Base-by-base conservation (phyloP, 2,888 invertebrate species). In the Asteroscopus sphinx region DNA sequence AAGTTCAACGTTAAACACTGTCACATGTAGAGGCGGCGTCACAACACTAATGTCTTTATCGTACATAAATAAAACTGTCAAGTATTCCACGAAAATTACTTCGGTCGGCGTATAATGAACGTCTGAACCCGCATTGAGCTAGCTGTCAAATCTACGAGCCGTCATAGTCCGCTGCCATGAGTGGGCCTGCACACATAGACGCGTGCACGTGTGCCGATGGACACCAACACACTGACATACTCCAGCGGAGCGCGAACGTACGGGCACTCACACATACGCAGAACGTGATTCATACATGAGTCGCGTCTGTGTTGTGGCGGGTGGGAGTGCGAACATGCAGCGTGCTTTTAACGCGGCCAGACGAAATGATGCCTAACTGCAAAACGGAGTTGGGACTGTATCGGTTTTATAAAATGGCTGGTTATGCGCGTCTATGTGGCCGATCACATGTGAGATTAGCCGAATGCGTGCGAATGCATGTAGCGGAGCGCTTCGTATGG, bases 121-220 rank as follows among this genome's bases (percentile, higher is more conserved):
- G 94, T 94, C 93, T 94, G 93, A 90, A 88, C 94, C 92, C 92
- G 93, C 93, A 93, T 94, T 94, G 93, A 94, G 93, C 93, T 93
- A 94, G 94, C 94, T 94, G 94, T 94, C 94, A 94, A 94, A 94
- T 94, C 94, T 94, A 94, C 94, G 93, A 90, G 89, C 94, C 94
- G 94, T 95, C 94, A 94, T 94, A 93, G 94, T 92, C 92, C 86
- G 93, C 90, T 93, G 94, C 92, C 92, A 94, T 93, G 93, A 93
- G 92, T 91, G 90, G 88, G 86, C 86, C 77, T 82, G 86, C 94
- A 90, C 93, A 92, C 93, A 92, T 76, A 49, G 75, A 73, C 82
- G 69, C 91, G 89, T 83, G 85, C 88, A 81, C 86, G 83, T 89
- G 87, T 88, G 85, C 63, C 86, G 82, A 90, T 84, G 84, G 86